Percentiles rank a stretch among this genome's conserved stretches.
These are phyloP conservation scores for Drosophila kohkoa DNA, from an alignment of 1,140 invertebrate species.

Conservation along the genomic window DNA sequence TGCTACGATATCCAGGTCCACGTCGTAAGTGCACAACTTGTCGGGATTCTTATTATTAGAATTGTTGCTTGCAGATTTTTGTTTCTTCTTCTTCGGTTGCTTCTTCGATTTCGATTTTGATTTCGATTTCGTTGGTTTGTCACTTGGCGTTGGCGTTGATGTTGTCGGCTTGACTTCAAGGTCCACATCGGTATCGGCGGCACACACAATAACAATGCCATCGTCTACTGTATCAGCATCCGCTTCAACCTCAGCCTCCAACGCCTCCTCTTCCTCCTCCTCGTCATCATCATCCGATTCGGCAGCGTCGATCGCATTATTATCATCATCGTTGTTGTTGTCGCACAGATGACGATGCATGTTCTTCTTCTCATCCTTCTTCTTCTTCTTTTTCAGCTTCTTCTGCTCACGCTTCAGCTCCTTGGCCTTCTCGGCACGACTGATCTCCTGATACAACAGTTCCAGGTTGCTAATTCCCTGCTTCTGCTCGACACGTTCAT, in stretches of 20 bases:
- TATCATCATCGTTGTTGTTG: slow-evolving; percentile 45
- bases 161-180: slow-evolving; percentile 15
- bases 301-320: slow-evolving; percentile 51
- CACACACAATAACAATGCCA: slow-evolving; percentile 57
- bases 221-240: slow-evolving; percentile 59
- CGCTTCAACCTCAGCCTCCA: slow-evolving; percentile 5
- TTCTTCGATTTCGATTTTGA: slow-evolving; percentile 80
- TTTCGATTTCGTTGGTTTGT: slow-evolving; percentile 75
- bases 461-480: slow-evolving; percentile 95
- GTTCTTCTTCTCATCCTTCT: slow-evolving; percentile 88
- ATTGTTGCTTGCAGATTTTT: slow-evolving; percentile 56
- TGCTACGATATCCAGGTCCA: slow-evolving; percentile 42
- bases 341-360: slow-evolving; percentile 71
- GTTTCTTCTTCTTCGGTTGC: slow-evolving; percentile 77
- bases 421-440: slow-evolving; percentile 92
- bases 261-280: slow-evolving; percentile 31
- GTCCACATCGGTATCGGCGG: slow-evolving; percentile 30
- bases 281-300: slow-evolving; percentile 61
- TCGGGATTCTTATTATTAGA: slow-evolving; percentile 20
- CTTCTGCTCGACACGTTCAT: slow-evolving; percentile 94
- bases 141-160: slow-evolving; percentile 26
- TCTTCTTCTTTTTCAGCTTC: slow-evolving; percentile 94
- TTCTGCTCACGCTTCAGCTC: slow-evolving; percentile 94
- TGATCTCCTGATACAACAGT: slow-evolving; percentile 92
- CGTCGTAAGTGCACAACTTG: slow-evolving; percentile 26